Evolutionary conservation across 2,113 vertebrate species (phyloP).

Genomic region (Aegypius monachus): DNA sequence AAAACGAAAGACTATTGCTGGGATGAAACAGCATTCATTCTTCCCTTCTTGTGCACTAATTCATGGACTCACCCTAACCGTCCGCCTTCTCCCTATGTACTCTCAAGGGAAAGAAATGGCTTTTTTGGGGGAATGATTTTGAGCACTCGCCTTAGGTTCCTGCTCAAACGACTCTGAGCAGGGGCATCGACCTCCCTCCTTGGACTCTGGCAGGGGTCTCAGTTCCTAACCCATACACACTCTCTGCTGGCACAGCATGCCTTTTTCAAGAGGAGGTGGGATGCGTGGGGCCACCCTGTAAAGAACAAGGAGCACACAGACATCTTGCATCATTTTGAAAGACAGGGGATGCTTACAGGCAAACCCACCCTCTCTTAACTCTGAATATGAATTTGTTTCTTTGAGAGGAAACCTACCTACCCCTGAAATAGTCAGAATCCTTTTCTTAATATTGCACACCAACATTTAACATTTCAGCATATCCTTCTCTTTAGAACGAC

Average conservation of each 20-base stretch:
- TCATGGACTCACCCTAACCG: background rate
- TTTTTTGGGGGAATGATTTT: background rate
- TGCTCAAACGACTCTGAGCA: background rate
- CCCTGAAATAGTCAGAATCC: background rate
- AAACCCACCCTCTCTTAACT: background rate
- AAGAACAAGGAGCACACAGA: too few species aligned
- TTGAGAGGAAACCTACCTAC: background rate
- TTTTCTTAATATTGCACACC: background rate
- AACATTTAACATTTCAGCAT: background rate
- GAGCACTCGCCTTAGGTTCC: background rate
- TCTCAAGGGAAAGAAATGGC: background rate
- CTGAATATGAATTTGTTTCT: background rate
- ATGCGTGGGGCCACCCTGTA: fast-evolving
- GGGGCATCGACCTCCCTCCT: background rate
- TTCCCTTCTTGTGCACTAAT: background rate
- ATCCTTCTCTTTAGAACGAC: background rate
- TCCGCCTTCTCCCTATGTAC: background rate
- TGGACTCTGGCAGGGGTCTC: background rate
- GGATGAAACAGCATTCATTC: background rate
- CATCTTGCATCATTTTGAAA: background rate
- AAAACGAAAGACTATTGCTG: background rate
- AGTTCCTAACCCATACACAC: background rate
- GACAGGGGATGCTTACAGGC: background rate
- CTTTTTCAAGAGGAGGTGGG: background rate
- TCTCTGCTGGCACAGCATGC: background rate